Conservation (phyloP, 2,113 vertebrate genomes). For the Marmota monax region DNA sequence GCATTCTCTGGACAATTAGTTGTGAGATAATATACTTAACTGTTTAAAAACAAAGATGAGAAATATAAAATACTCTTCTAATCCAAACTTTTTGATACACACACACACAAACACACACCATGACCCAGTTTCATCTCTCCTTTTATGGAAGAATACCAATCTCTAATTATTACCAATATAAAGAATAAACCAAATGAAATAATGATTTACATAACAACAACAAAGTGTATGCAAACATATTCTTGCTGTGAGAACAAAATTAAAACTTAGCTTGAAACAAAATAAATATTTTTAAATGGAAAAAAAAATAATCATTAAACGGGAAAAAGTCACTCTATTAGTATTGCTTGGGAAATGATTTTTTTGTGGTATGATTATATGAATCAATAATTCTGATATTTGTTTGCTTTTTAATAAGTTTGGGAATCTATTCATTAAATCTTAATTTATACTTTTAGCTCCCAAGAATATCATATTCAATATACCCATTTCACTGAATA, state of each 20-base stretch:
- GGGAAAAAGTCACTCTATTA: not conserved
- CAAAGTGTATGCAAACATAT: not conserved
- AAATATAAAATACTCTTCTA: slow-evolving; percentile 16
- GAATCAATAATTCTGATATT: not conserved
- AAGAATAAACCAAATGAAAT: not conserved
- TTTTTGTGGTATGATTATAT: not conserved
- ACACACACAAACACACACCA: not conserved
- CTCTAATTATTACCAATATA: not conserved
- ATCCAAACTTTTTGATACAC: not conserved
- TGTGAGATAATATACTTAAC: not conserved
- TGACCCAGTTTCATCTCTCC: not conserved
- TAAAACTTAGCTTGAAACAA: not conserved
- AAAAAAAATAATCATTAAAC: not conserved
- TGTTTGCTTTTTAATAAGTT: slow-evolving; percentile 2
- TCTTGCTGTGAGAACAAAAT: not conserved
- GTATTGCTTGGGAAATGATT: not conserved
- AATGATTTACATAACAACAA: slow-evolving; percentile 3
- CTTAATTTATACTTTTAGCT: not conserved
- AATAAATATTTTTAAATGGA: not conserved
- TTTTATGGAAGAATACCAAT: not conserved
- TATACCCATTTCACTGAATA: not conserved
- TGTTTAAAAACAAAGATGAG: not conserved
- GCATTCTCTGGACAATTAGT: not conserved
- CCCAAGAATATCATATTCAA: not conserved
- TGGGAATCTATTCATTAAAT: not conserved